These are phyloP conservation scores for Bombyx mandarina DNA, from an alignment of 1,140 invertebrate species.

Conservation along the genomic window DNA sequence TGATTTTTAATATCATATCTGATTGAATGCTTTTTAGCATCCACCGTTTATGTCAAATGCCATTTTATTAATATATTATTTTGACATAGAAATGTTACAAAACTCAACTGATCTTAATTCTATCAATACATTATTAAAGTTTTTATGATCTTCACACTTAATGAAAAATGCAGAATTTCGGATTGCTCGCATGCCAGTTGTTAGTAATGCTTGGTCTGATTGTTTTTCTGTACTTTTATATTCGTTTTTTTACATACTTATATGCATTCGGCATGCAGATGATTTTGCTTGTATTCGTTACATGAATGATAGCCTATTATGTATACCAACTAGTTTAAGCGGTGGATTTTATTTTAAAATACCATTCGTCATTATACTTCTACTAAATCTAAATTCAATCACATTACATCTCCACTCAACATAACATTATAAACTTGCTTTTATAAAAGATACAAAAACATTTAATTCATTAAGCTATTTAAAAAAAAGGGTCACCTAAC, in stretches of 20 bases:
- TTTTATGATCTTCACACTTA: neutral
- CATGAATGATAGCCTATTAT: too few relatives aligned
- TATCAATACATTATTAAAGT: neutral
- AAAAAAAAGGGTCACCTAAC: conserved; percentile 41
- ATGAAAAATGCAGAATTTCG: neutral
- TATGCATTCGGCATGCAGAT: too few relatives aligned
- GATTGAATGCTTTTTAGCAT: conserved; percentile 50
- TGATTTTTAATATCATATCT: conserved; percentile 60
- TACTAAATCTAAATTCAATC: conserved; percentile 61
- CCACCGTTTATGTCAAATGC: conserved; percentile 61
- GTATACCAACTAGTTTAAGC: too few relatives aligned
- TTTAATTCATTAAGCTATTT: conserved; percentile 58
- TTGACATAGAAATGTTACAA: conserved; percentile 65
- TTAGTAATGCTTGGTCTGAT: too few relatives aligned
- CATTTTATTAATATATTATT: conserved; percentile 47
- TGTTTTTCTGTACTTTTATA: too few relatives aligned
- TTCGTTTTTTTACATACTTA: too few relatives aligned
- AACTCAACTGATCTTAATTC: conserved; percentile 56
- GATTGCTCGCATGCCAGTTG: neutral
- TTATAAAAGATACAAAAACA: conserved; percentile 66
- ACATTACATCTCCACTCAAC: conserved; percentile 55
- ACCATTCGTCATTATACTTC: conserved; percentile 22
- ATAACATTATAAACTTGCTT: conserved; percentile 51
- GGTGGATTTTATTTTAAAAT: neutral
- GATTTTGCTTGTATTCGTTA: too few relatives aligned